Evolutionary conservation across 2,888 invertebrate genomes (phyloP).

Genomic region (Bedellia somnulentella): DNA sequence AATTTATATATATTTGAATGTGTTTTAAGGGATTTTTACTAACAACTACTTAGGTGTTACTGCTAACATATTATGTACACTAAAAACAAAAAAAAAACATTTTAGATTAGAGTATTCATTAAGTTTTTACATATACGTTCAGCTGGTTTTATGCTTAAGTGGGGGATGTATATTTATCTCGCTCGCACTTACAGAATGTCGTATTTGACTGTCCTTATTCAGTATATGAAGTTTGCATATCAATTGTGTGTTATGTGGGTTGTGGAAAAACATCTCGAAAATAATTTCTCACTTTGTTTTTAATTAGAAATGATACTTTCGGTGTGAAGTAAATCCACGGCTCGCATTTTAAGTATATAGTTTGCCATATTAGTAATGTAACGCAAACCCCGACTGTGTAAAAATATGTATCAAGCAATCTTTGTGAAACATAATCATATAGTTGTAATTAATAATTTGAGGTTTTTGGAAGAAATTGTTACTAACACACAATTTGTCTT

Average conservation of each 20-base stretch:
- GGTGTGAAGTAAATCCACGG: too few relatives aligned
- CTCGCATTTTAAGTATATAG: too few relatives aligned
- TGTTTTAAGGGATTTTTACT: slow-evolving; percentile 59
- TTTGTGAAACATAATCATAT: slow-evolving; percentile 38
- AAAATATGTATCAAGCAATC: slow-evolving; percentile 39
- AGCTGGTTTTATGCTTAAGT: slow-evolving; percentile 5
- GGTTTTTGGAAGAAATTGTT: too few relatives aligned
- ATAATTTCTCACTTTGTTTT: too few relatives aligned
- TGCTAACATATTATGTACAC: too few relatives aligned
- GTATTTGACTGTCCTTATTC: background rate
- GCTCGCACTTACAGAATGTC: background rate
- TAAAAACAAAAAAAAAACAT: slow-evolving; percentile 1
- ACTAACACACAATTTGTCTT: too few relatives aligned
- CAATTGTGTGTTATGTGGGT: too few relatives aligned
- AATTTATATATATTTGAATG: slow-evolving; percentile 54
- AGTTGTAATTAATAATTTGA: too few relatives aligned
- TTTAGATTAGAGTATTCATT: slow-evolving; percentile 19
- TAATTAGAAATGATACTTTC: too few relatives aligned
- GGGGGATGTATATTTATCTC: background rate
- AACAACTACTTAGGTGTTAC: slow-evolving; percentile 48
- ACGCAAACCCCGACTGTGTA: slow-evolving; percentile 24
- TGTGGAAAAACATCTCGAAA: too few relatives aligned
- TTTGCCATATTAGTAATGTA: slow-evolving; percentile 48
- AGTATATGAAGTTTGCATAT: too few relatives aligned
- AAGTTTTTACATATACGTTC: slow-evolving; percentile 23